Conservation (phyloP, 2,113 vertebrate species). For the Phrynocephalus versicolor region DNA sequence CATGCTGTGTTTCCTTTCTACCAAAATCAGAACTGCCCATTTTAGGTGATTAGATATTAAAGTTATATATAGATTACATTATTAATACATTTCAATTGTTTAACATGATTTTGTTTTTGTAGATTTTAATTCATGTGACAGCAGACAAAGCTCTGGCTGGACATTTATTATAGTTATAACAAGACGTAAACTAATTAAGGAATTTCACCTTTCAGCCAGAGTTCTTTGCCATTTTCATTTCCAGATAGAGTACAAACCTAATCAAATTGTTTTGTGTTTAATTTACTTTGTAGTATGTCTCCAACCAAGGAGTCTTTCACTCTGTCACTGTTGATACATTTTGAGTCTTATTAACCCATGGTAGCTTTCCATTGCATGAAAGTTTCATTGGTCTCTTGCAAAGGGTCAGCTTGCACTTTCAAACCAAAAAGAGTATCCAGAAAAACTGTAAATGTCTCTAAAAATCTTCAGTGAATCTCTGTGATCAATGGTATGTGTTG, state of each 20-base stretch:
- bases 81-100: not conserved
- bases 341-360: not conserved
- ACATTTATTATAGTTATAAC: constrained; percentile 22
- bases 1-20: not conserved
- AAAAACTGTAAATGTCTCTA: not conserved
- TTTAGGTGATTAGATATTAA: not conserved
- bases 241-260: constrained; percentile 14
- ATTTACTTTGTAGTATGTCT: constrained; percentile 5
- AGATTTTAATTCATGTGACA: constrained; percentile 15
- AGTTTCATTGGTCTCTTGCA: not conserved
- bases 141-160: constrained; percentile 3
- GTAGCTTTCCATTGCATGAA: not conserved
- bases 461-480: not conserved
- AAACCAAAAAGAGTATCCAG: not conserved
- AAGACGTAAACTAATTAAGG: constrained; percentile 23
- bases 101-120: constrained; percentile 4
- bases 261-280: constrained; percentile 16
- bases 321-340: not conserved
- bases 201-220: constrained; percentile 4
- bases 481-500: not conserved
- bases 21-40: not conserved
- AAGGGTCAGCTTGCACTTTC: not conserved
- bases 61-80: not conserved
- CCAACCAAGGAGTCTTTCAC: not conserved
- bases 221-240: constrained; percentile 22